These are phyloP conservation scores for Gavia stellata DNA, from an alignment of 2,113 vertebrate species.

Conservation along the genomic window DNA sequence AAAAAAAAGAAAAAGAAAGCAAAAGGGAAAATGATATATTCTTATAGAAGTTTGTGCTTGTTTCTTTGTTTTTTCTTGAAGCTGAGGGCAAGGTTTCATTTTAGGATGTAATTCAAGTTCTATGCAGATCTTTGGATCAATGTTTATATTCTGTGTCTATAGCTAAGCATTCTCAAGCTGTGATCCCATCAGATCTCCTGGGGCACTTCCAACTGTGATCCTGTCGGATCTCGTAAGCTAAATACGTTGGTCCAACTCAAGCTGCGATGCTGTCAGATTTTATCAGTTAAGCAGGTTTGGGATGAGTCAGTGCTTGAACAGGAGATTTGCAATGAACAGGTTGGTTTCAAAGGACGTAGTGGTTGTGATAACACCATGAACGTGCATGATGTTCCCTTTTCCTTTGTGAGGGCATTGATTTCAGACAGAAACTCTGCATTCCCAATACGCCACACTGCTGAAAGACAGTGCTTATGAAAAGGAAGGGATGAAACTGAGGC, in stretches of 20 bases:
- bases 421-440: background rate
- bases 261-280: slow-evolving; percentile 32
- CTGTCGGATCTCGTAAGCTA: slow-evolving; percentile 51
- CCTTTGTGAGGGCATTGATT: background rate
- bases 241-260: slow-evolving; percentile 27
- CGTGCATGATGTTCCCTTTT: background rate
- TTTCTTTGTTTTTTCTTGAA: background rate
- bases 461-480: background rate
- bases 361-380: background rate
- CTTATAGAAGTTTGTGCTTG: background rate
- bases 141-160: background rate
- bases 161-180: slow-evolving; percentile 34
- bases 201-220: slow-evolving; percentile 46
- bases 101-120: background rate
- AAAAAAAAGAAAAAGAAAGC: background rate
- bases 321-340: background rate
- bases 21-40: background rate
- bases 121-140: background rate
- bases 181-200: slow-evolving; percentile 60
- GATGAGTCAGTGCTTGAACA: background rate
- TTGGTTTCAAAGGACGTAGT: background rate
- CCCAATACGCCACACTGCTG: rapidly evolving
- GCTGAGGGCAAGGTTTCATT: background rate
- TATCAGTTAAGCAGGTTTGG: slow-evolving; percentile 10
- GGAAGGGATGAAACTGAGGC: rapidly evolving